Evolutionary conservation across 2,797 vertebrate genomes (phyloP).

Genomic region (Adelosebastes latens): DNA sequence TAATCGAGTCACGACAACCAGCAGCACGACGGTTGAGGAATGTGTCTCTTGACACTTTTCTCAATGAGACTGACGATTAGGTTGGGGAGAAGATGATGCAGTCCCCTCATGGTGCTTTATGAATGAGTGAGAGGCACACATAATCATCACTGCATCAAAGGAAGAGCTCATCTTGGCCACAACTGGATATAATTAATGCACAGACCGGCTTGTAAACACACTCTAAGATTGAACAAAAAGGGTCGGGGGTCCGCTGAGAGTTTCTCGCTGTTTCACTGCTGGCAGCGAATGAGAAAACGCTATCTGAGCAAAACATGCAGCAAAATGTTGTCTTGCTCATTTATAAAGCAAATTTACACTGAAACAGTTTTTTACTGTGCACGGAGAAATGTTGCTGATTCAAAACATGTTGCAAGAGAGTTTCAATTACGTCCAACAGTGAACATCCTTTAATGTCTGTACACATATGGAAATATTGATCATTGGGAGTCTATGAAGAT

Average conservation of each 20-base stretch:
- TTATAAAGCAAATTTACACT: neutral
- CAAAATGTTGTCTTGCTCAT: neutral
- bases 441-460: neutral
- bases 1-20: neutral
- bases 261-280: neutral
- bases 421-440: neutral
- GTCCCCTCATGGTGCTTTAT: neutral
- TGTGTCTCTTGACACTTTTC: neutral
- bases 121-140: neutral
- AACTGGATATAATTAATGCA: constrained; percentile 19
- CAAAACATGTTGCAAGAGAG: neutral
- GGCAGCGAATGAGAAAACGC: constrained; percentile 3
- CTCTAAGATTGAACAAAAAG: neutral
- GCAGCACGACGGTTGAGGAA: neutral
- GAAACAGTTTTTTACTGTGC: neutral
- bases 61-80: neutral
- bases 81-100: neutral
- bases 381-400: neutral
- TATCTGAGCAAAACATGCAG: neutral
- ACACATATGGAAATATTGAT: neutral
- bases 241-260: neutral
- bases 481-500: neutral
- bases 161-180: neutral
- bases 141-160: constrained; percentile 2
- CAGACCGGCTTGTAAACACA: neutral